Conservation (phyloP, 1,140 invertebrate species). For the Drosophila grimshawi region DNA sequence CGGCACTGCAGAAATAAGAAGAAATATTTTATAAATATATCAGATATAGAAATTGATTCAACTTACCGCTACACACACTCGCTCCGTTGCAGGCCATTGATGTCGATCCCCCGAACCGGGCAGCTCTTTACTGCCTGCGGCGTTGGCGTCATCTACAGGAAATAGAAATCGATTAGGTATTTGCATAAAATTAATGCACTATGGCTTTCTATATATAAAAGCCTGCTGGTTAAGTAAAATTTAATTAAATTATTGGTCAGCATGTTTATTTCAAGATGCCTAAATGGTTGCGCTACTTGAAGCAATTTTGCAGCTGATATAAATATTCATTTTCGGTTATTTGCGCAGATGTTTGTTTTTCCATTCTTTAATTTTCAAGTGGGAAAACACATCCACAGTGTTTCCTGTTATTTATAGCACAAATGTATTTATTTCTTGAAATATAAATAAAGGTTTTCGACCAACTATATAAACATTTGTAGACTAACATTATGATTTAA, state of each 20-base stretch:
- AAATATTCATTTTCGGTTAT: background rate
- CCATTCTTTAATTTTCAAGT: background rate
- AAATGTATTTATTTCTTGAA: too few species aligned
- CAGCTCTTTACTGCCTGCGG: slow-evolving; percentile 46
- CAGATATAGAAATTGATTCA: slow-evolving; percentile 36
- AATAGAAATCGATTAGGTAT: slow-evolving; percentile 25
- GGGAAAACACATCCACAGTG: background rate
- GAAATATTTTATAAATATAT: slow-evolving; percentile 20
- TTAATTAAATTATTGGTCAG: too few species aligned
- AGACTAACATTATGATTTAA: too few species aligned
- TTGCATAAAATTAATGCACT: slow-evolving; percentile 7
- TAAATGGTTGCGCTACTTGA: background rate
- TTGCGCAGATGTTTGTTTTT: background rate
- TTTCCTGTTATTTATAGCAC: background rate
- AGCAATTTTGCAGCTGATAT: slow-evolving; percentile 1
- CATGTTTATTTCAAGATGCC: background rate
- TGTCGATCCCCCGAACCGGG: slow-evolving; percentile 35
- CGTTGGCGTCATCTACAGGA: slow-evolving; percentile 69
- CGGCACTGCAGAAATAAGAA: slow-evolving; percentile 35
- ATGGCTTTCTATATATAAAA: background rate
- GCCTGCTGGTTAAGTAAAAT: slow-evolving; percentile 10
- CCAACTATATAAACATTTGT: too few species aligned
- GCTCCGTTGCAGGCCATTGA: slow-evolving; percentile 23
- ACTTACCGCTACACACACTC: slow-evolving; percentile 50
- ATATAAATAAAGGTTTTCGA: too few species aligned